phyloP scores from a whole-genome alignment of 2,888 invertebrate species.

The Aporophyla nigra region DNA sequence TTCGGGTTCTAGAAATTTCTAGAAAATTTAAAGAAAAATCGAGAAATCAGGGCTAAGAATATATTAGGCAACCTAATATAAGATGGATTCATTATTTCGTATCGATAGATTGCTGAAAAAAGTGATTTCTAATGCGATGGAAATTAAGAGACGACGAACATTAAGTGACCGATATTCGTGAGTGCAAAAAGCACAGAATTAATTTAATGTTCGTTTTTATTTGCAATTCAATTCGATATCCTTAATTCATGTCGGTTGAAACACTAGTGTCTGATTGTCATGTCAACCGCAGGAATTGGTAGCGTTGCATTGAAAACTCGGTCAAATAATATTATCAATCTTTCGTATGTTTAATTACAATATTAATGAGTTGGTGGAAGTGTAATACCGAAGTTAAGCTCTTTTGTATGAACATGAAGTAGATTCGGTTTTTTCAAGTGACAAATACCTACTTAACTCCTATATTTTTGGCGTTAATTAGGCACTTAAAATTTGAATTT shows the following conservation, averaged over 20 bases:
- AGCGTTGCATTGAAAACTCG: conserved; percentile 51
- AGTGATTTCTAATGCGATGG: conserved; percentile 61
- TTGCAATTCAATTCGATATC: conserved; percentile 68
- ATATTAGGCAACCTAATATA: too few relatives aligned
- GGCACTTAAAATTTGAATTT: conserved; percentile 30
- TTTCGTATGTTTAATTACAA: conserved; percentile 27
- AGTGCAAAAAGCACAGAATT: conserved; percentile 59
- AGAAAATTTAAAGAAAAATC: too few relatives aligned
- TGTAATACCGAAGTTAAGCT: not conserved
- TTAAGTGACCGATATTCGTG: conserved; percentile 59
- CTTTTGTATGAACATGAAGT: conserved; percentile 18
- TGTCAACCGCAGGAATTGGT: conserved; percentile 60
- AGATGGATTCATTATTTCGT: conserved; percentile 32
- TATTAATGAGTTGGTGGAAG: conserved; percentile 6
- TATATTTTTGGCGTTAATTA: conserved; percentile 31
- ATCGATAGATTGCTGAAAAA: conserved; percentile 45
- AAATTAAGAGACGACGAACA: conserved; percentile 56
- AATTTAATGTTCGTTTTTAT: conserved; percentile 62
- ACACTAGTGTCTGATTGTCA: conserved; percentile 65
- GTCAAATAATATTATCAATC: conserved; percentile 40
- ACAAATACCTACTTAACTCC: conserved; percentile 8
- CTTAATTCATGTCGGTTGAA: conserved; percentile 66
- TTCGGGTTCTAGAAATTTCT: too few relatives aligned
- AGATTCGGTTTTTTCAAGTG: conserved; percentile 9
- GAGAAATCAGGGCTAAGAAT: too few relatives aligned